Evolutionary conservation across 2,797 vertebrate genomes (phyloP).

Genomic region (Xiphorhynchus erythropygius): DNA sequence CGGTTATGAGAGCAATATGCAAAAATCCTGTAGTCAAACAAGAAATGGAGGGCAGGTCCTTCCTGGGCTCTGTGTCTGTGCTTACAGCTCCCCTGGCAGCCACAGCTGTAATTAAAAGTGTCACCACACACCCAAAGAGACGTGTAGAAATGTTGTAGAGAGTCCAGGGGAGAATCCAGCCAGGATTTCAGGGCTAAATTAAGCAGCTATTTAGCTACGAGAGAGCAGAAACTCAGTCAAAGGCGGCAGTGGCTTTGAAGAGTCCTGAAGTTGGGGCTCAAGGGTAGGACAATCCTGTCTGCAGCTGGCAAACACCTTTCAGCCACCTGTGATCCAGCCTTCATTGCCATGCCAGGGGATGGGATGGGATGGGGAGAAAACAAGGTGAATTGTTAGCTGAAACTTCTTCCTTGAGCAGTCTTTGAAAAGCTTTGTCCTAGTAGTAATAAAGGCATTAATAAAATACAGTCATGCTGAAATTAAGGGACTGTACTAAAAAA

Average conservation of each 20-base stretch:
- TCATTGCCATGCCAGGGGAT: not conserved
- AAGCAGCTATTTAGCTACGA: slow-evolving; percentile 26
- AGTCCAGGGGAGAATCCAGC: not conserved
- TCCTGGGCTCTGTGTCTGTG: not conserved
- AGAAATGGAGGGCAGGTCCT: not conserved
- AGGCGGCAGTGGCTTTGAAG: not conserved
- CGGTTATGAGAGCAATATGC: not conserved
- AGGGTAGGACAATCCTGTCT: not conserved
- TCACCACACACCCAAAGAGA: slow-evolving; percentile 11
- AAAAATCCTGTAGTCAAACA: not conserved
- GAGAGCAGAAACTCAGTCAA: not conserved
- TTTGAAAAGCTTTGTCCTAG: not conserved
- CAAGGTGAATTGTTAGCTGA: not conserved
- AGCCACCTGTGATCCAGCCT: not conserved
- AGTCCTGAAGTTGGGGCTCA: not conserved
- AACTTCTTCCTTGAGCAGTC: not conserved
- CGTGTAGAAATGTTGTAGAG: not conserved
- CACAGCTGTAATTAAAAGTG: slow-evolving; percentile 49
- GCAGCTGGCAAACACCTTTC: not conserved
- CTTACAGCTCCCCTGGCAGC: slow-evolving; percentile 21
- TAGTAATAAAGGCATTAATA: not conserved
- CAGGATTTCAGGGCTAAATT: slow-evolving; percentile 2
- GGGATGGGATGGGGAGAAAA: not conserved
- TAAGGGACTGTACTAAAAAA: not conserved
- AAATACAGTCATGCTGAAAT: not conserved